Evolutionary conservation across 1,140 invertebrate genomes (phyloP), one percentile per base, ranked within the genome.

Genomic region (Orius insidiosus): DNA sequence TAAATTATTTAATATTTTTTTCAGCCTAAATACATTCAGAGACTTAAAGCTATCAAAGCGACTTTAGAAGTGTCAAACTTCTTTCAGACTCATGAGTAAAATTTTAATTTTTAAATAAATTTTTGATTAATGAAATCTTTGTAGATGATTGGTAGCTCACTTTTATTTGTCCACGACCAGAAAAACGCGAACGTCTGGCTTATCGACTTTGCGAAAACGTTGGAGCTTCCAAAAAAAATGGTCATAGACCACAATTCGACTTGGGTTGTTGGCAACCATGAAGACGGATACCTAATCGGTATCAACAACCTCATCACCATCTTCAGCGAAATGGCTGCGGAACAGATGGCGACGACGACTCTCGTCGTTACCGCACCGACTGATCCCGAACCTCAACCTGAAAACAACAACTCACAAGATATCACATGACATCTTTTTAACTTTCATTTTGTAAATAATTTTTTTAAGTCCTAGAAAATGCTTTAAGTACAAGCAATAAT

Each of bases 141-240:
- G 0, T 45, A 81, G 76, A 75, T 97, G n/a, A 94, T 98, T 52
- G 94, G 94, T 34, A 93, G 86, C 60, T 95, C 89, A 15, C 63
- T 98, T 39, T 69, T 98, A 30, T 96, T 98, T 63, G 87, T 98
- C 5, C 93, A 96, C 64, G 92, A 98, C 60, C 69, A 76, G 11
- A 72, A 74, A 46, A 79, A 78, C 55, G 86, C 89, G 4, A 84
- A 80, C 48, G 75, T 96, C 9, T 98, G 93, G 93, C 76, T 98
- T 68, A 98, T 98, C 46, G 94, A 98, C 66, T 98, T 98, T 65
- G 94, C 92, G 6, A 98, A 98, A 64, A 95, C 89, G 2, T 71
- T 86, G 39, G 75, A 75, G 10, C 65, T 97, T 38, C 70, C 75
- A 1, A 68, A 76, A 45, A 59, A 84, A 37, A 57, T 53, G 2